Conservation (phyloP, 1,140 invertebrate genomes). For the Nomia melanderi region DNA sequence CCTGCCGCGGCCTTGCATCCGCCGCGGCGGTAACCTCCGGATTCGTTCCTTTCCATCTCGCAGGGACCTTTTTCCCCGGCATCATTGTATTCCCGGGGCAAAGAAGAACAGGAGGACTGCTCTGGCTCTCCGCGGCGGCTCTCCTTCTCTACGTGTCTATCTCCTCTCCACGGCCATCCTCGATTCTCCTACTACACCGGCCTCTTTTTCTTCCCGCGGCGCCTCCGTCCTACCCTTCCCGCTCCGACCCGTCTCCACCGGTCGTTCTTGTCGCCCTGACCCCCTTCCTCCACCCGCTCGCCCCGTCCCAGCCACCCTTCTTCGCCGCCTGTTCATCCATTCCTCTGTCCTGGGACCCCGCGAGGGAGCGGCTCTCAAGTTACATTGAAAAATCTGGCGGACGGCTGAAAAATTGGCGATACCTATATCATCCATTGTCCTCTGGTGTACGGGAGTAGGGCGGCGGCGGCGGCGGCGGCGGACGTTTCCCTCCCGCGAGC, state of each 20-base stretch:
- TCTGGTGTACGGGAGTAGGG: too few relatives aligned
- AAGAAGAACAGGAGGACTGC: conserved; percentile 45
- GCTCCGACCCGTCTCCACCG: conserved; percentile 40
- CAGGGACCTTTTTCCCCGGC: conserved; percentile 52
- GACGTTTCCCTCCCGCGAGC: not conserved
- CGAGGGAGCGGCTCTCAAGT: conserved; percentile 67
- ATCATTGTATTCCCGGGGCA: conserved; percentile 58
- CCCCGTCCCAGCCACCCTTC: conserved; percentile 34
- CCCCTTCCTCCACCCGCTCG: not conserved
- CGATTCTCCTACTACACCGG: conserved; percentile 35
- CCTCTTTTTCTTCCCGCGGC: conserved; percentile 51
- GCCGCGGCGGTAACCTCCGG: conserved; percentile 50
- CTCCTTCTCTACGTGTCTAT: too few relatives aligned
- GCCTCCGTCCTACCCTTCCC: too few relatives aligned
- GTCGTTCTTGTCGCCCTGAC: conserved; percentile 61
- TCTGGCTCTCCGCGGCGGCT: too few relatives aligned
- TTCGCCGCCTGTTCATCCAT: conserved; percentile 64
- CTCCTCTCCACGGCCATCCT: conserved; percentile 20
- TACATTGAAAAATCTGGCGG: conserved; percentile 70
- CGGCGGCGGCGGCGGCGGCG: not conserved
- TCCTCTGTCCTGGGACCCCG: conserved; percentile 65
- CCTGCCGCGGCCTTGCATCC: too few relatives aligned
- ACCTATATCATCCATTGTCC: conserved; percentile 68
- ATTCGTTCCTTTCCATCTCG: conserved; percentile 66
- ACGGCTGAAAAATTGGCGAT: conserved; percentile 67